Conservation (phyloP, 2,888 invertebrate species). For the Agrotis ipsilon region DNA sequence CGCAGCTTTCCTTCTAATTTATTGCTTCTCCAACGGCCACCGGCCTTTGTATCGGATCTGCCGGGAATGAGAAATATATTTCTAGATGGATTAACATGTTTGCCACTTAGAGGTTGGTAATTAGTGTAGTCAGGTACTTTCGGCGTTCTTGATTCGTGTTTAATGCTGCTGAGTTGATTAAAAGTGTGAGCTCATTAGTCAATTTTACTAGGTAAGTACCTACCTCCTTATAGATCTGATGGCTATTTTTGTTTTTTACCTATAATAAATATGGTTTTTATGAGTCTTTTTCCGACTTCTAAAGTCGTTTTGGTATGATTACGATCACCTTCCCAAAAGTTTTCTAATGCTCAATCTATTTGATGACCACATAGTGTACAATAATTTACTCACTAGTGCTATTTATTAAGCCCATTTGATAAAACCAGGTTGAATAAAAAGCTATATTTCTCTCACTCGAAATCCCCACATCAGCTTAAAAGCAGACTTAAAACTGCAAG, state of each 20-base stretch:
- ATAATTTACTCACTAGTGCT: neutral
- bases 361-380: neutral
- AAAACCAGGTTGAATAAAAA: slow-evolving; percentile 30
- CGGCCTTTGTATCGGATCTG: slow-evolving; percentile 90
- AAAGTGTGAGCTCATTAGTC: neutral
- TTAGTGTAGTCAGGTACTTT: slow-evolving; percentile 80
- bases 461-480: slow-evolving; percentile 59
- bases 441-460: slow-evolving; percentile 41
- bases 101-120: slow-evolving; percentile 83
- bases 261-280: neutral
- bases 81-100: slow-evolving; percentile 88
- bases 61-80: slow-evolving; percentile 88
- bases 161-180: slow-evolving; percentile 19
- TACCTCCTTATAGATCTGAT: neutral
- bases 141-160: slow-evolving; percentile 42
- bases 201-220: neutral
- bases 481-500: slow-evolving; percentile 61
- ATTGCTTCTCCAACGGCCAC: slow-evolving; percentile 88
- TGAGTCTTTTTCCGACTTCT: neutral
- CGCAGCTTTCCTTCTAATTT: slow-evolving; percentile 90
- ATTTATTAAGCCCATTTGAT: slow-evolving; percentile 21
- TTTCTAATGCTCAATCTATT: neutral
- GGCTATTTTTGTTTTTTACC: too few relatives aligned
- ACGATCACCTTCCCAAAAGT: neutral
- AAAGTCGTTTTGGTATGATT: neutral